Evolutionary conservation across 64 coral and sea anemone genomes (phyloP).

Genomic region (Stichodactyla mertensii): DNA sequence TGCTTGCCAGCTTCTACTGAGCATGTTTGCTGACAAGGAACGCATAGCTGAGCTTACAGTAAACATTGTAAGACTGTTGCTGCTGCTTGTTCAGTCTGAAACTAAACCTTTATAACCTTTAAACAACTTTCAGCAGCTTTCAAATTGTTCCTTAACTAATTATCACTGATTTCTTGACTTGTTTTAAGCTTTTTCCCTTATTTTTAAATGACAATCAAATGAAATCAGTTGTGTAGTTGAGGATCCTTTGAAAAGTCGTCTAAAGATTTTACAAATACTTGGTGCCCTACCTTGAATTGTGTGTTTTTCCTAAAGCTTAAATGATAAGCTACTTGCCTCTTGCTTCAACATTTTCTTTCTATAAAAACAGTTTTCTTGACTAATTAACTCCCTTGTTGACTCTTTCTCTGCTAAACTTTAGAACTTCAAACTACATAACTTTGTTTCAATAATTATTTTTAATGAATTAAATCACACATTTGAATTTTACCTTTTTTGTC

Average conservation of each 20-base stretch:
- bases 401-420: background rate
- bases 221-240: too few species aligned
- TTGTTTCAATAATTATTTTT: too few species aligned
- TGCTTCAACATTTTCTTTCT: background rate
- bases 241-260: background rate
- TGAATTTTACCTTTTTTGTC: too few species aligned
- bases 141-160: background rate
- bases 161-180: background rate
- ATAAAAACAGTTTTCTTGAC: background rate
- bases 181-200: background rate
- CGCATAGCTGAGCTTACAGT: conserved; percentile 13
- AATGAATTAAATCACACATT: too few species aligned
- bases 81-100: background rate
- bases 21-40: conserved; percentile 26
- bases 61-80: conserved; percentile 14
- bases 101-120: background rate
- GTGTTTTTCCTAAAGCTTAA: background rate
- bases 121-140: too few species aligned
- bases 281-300: background rate
- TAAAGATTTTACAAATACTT: background rate
- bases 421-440: too few species aligned
- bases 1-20: conserved; percentile 1
- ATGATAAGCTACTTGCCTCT: too few species aligned
- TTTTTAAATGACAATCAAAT: background rate
- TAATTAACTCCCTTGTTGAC: background rate